These are phyloP conservation scores for Hycleus cichorii DNA, from an alignment of 1,140 invertebrate genomes.

Conservation along the genomic window DNA sequence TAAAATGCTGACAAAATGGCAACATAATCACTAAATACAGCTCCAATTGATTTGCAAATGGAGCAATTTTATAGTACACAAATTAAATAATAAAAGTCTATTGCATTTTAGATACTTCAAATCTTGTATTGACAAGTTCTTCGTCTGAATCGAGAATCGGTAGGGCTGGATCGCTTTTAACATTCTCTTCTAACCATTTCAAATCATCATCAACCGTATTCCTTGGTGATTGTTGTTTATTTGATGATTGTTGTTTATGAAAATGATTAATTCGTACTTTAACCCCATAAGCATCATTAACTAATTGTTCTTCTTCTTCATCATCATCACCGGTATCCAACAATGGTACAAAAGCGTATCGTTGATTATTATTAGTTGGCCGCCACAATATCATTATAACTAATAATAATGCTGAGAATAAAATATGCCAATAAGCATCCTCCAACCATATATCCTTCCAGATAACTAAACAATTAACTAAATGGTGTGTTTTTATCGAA, in stretches of 20 bases:
- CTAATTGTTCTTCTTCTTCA: constrained; percentile 71
- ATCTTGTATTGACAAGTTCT: constrained; percentile 80
- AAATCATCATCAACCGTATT: constrained; percentile 66
- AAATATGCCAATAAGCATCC: constrained; percentile 89
- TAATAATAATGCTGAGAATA: constrained; percentile 79
- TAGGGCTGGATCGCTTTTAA: constrained; percentile 64
- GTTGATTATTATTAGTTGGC: constrained; percentile 90
- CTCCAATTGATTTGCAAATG: neutral
- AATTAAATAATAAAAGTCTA: constrained; percentile 32
- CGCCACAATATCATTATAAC: constrained; percentile 93
- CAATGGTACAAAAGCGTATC: constrained; percentile 89
- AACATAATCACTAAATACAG: neutral
- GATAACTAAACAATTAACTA: constrained; percentile 44
- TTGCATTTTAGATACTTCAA: constrained; percentile 90
- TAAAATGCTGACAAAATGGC: neutral
- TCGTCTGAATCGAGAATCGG: constrained; percentile 85
- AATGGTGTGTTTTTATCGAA: constrained; percentile 61
- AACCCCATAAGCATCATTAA: constrained; percentile 78
- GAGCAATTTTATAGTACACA: too few relatives aligned
- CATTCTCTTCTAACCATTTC: constrained; percentile 89
- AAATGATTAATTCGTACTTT: constrained; percentile 58
- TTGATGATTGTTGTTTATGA: neutral
- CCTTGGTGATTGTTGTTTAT: constrained; percentile 32
- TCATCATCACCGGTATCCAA: constrained; percentile 80
- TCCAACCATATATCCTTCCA: constrained; percentile 91